These are phyloP conservation scores for Vannuccia rotundouncinata DNA, from an alignment of 2,888 invertebrate species.

Conservation along the genomic window DNA sequence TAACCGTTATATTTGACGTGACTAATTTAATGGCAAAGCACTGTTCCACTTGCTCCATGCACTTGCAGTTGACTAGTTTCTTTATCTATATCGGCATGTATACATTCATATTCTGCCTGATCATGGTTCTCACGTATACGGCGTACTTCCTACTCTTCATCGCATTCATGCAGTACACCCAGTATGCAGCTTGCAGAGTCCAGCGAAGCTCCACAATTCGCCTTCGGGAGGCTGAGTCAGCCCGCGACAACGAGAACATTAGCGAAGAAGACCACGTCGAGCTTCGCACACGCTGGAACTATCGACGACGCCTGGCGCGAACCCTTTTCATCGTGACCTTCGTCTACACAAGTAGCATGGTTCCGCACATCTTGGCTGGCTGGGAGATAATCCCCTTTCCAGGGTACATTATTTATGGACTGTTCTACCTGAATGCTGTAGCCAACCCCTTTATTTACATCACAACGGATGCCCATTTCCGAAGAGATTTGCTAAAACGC, in stretches of 20 bases:
- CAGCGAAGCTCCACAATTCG: background rate
- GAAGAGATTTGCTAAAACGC: background rate
- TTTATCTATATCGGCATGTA: background rate
- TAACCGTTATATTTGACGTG: background rate
- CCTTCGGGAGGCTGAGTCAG: background rate
- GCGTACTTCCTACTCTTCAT: background rate
- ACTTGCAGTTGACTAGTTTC: background rate
- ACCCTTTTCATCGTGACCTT: background rate
- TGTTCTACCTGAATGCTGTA: background rate
- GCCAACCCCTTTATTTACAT: constrained; percentile 9
- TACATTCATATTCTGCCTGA: background rate
- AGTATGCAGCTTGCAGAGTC: background rate
- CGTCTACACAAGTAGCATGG: background rate
- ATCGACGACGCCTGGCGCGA: background rate
- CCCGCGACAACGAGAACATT: background rate
- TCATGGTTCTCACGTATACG: background rate
- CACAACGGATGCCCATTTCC: constrained; percentile 6
- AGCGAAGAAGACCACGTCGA: background rate
- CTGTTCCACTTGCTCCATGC: background rate
- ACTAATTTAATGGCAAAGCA: background rate
- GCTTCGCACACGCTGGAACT: background rate
- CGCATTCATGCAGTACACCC: constrained; percentile 12
- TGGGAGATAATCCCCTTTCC: constrained; percentile 3
- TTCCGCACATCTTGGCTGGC: background rate
- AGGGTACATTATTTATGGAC: background rate